phyloP scores from a whole-genome alignment of 2,113 vertebrate species.

The Coracopsis vasa region DNA sequence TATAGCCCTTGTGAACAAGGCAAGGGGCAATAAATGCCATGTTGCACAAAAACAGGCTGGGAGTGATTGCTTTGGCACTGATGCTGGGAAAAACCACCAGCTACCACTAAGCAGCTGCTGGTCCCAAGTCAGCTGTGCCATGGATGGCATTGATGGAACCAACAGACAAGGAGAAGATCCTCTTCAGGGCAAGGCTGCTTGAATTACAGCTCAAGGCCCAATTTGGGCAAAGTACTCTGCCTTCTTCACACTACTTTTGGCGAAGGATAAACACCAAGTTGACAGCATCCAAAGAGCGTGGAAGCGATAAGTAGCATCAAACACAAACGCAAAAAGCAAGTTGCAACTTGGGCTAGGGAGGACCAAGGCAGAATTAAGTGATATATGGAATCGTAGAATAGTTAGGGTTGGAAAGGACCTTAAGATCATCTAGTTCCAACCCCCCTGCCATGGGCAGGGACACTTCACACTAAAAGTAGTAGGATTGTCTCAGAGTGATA shows the following conservation, averaged over 20 bases:
- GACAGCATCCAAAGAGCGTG: neutral
- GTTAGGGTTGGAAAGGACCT: too few relatives aligned
- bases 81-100: neutral
- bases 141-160: neutral
- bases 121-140: too few relatives aligned
- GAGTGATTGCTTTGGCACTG: rapidly evolving
- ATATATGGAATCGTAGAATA: too few relatives aligned
- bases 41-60: neutral
- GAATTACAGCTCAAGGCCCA: neutral
- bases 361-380: neutral
- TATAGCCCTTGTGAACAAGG: rapidly evolving
- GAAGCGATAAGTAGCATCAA: rapidly evolving
- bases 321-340: neutral
- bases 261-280: neutral
- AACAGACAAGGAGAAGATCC: too few relatives aligned
- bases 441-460: too few relatives aligned
- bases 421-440: too few relatives aligned
- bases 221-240: neutral
- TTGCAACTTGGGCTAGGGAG: neutral
- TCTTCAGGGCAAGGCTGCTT: neutral
- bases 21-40: neutral
- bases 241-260: neutral
- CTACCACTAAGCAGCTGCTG: neutral
- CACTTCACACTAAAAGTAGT: too few relatives aligned
- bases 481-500: neutral